Base-by-base conservation (phyloP, 2,888 invertebrate species). In the Scaptomyza parva region DNA sequence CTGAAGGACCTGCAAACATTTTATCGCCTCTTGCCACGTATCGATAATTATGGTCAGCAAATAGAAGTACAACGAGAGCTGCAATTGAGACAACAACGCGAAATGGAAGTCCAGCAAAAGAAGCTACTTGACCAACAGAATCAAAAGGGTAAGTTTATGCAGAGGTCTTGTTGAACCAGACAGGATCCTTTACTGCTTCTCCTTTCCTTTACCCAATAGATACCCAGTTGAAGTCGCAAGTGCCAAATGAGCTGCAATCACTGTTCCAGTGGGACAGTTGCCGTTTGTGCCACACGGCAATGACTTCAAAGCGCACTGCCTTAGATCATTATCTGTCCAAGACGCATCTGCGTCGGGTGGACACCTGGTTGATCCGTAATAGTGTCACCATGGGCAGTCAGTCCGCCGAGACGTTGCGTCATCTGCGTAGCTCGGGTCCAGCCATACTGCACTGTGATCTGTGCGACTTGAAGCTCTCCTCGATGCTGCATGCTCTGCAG, bases 401-500 rank as follows among this genome's bases (percentile, higher is more conserved):
- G 40, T 58, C 78, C 1, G 47, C 59, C 20, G 61, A 78, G 8
- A 45, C 63, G 26, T n/a, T 71, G 18, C 69, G 58, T 0, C 59
- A 60, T n/a, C 7, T 83, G 47, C 69, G 70, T 30, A 57, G 35
- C 40, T 45, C 63, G 2, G 62, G 69, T 9, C 64, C 79, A 17
- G 53, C 45, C n/a, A 52, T 72, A 12, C 60, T 76, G 37, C 85
- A 86, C 51, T 85, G 84, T 24, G 61, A 78, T 8, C 62, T 82
- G n/a, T 85, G 84, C 37, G 85, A 86, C 12, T 73, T 85, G 26
- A 73, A 74, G 61, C 62, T 85, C 28, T 86, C 85, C 35, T 85
- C 84, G 40, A 33, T 63, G 12, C 60, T 61, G 22, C 85, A 85
- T 40, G 84, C 84, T 11, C 60, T 71, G 40, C 84, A 85, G 68